These are phyloP conservation scores for Scortum barcoo DNA, from an alignment of 2,113 vertebrate genomes.

Conservation along the genomic window DNA sequence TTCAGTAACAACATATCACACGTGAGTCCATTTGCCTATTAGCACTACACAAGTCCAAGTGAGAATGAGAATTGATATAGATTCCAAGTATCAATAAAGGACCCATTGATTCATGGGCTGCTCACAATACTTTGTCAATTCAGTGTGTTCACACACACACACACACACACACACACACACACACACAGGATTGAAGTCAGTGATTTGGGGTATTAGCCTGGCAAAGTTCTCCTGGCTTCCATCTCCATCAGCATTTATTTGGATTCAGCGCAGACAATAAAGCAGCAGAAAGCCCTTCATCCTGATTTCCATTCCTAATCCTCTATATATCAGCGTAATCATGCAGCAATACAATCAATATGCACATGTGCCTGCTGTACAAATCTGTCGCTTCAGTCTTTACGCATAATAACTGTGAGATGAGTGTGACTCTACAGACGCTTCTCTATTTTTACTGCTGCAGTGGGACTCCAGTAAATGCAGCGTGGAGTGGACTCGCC, in stretches of 20 bases:
- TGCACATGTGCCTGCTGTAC: slow-evolving; percentile 9
- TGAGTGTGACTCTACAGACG: slow-evolving; percentile 54
- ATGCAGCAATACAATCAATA: slow-evolving; percentile 47
- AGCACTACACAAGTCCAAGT: background rate
- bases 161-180: background rate
- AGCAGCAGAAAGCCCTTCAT: slow-evolving; percentile 45
- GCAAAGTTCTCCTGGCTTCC: slow-evolving; percentile 43
- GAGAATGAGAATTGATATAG: no score
- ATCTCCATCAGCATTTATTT: slow-evolving; percentile 63
- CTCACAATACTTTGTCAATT: background rate
- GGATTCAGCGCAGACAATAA: slow-evolving; percentile 41
- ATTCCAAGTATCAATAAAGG: no score
- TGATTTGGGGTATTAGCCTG: slow-evolving; percentile 52
- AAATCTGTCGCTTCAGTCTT: slow-evolving; percentile 36
- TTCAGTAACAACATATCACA: background rate
- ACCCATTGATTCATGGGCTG: no score
- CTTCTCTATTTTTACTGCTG: slow-evolving; percentile 52
- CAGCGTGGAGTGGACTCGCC: slow-evolving; percentile 25
- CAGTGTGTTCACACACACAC: background rate
- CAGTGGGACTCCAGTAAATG: slow-evolving; percentile 38
- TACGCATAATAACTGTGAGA: slow-evolving; percentile 45
- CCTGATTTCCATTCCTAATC: slow-evolving; percentile 50
- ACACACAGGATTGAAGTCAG: slow-evolving; percentile 13
- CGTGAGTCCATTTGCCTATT: background rate
- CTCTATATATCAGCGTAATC: slow-evolving; percentile 25